Base-by-base conservation (phyloP, 2,797 vertebrate genomes). In the Phalloptychus januarius region DNA sequence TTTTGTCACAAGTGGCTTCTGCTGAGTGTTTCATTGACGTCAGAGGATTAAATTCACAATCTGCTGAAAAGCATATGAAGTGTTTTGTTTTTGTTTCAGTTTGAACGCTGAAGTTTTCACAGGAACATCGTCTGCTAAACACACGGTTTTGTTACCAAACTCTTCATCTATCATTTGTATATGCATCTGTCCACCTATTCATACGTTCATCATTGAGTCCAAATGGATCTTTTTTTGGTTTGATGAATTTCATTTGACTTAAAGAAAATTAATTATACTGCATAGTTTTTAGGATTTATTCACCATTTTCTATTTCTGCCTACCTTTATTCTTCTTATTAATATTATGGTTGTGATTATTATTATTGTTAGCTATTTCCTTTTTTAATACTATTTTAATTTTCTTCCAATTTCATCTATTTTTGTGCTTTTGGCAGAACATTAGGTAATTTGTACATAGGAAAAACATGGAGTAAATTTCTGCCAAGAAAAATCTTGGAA, bases 1-100 rank as follows among this genome's bases (percentile, higher is more conserved):
- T 88, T 89, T 87, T 82, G 79, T 85, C 79, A 87, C 52, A 79
- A n/a, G 50, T 52, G 48, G n/a, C n/a, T 78, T 70, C 74, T 61
- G 28, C 61, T 36, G 74, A 84, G 85, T 85, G 46, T 67, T 78
- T 77, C 40, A 23, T 75, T 74, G 69, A 79, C 72, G 45, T 89
- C 79, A 81, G 25, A n/a, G 54, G 71, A 63, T 61, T 16, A 61
- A 61, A 33, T 61, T 33, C 58, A 33, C 56, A 61, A 33, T 31
- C n/a, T 31, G 69, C 86, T 83, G 84, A 85, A 87, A 20, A 6
- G 25, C 23, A 54, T 12, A 54, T 71, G 0, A 61, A 31, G 13
- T 13, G 28, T 15, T 70, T 42, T 63, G 20, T 79, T n/a, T 81
- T 70, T 63, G 12, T 71, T 45, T 28, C 13, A 8, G 25, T 71